Evolutionary conservation across 2,113 vertebrate species (phyloP).

Genomic region (Rhinolophus sinicus): DNA sequence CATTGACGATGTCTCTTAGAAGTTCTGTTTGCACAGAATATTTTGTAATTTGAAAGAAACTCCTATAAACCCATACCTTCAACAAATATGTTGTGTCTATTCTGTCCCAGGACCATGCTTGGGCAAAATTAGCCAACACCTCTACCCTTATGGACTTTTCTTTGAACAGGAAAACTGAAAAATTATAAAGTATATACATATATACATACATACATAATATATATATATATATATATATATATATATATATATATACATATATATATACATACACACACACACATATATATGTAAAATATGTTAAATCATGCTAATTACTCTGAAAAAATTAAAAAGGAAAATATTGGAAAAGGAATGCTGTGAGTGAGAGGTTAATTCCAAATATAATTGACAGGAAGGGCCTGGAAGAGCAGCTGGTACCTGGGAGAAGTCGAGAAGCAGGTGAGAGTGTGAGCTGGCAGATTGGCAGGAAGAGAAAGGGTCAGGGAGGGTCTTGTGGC

Average conservation of each 20-base stretch:
- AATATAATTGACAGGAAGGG: neutral
- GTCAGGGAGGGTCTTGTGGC: too few relatives aligned
- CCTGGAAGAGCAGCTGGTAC: neutral
- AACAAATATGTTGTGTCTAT: neutral
- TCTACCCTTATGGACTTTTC: neutral
- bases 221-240: neutral
- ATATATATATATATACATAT: neutral
- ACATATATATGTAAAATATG: neutral
- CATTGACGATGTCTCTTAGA: neutral
- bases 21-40: neutral
- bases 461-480: neutral
- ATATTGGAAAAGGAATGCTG: neutral
- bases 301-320: neutral
- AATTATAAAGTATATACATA: neutral
- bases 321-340: neutral
- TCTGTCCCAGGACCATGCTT: neutral
- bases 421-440: neutral
- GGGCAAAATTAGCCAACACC: neutral
- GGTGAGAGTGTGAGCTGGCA: neutral
- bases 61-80: neutral
- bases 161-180: neutral
- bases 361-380: neutral
- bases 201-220: too few relatives aligned
- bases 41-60: neutral
- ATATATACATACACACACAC: neutral